Evolutionary conservation across 37 sponge, comb jelly and placozoan species (phyloP).

Genomic region (Halichondria panicea): DNA sequence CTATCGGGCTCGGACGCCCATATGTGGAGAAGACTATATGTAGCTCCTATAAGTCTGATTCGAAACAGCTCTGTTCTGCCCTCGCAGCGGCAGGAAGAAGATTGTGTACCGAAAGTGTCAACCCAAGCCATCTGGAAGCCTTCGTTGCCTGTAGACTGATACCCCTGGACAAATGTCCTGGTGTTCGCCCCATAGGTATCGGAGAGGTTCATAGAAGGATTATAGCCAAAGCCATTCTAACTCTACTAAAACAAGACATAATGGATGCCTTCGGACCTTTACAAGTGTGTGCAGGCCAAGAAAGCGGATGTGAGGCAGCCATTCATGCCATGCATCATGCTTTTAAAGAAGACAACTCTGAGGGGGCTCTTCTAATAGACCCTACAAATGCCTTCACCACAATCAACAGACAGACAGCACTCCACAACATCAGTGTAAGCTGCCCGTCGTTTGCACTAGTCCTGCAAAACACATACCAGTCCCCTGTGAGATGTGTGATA

Average conservation of each 20-base stretch:
- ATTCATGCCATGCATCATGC: slow-evolving; percentile 15
- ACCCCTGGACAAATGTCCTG: slow-evolving; percentile 59
- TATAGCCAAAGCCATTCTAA: slow-evolving; percentile 45
- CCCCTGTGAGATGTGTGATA: slow-evolving; percentile 9
- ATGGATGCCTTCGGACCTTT: slow-evolving; percentile 34
- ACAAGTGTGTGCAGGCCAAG: slow-evolving; percentile 51
- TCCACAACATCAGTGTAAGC: slow-evolving; percentile 23
- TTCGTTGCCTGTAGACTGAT: slow-evolving; percentile 52
- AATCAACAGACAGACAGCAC: slow-evolving; percentile 36
- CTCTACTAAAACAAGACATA: slow-evolving; percentile 26
- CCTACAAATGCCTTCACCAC: slow-evolving; percentile 38
- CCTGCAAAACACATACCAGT: slow-evolving; percentile 29
- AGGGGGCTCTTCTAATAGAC: slow-evolving; percentile 16
- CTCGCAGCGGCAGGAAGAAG: slow-evolving; percentile 42
- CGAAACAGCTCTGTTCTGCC: slow-evolving; percentile 42
- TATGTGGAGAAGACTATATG: too few species aligned
- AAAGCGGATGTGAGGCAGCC: slow-evolving; percentile 18
- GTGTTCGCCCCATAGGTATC: slow-evolving; percentile 56
- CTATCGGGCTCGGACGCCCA: too few species aligned
- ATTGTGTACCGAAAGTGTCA: slow-evolving; percentile 29
- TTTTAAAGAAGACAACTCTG: not conserved
- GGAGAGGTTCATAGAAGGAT: slow-evolving; percentile 43
- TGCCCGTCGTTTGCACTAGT: slow-evolving; percentile 32
- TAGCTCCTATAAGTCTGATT: slow-evolving; percentile 21
- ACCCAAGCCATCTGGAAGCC: slow-evolving; percentile 25